Conservation (phyloP, 2,113 vertebrate species). For the Crotalus tigris region DNA sequence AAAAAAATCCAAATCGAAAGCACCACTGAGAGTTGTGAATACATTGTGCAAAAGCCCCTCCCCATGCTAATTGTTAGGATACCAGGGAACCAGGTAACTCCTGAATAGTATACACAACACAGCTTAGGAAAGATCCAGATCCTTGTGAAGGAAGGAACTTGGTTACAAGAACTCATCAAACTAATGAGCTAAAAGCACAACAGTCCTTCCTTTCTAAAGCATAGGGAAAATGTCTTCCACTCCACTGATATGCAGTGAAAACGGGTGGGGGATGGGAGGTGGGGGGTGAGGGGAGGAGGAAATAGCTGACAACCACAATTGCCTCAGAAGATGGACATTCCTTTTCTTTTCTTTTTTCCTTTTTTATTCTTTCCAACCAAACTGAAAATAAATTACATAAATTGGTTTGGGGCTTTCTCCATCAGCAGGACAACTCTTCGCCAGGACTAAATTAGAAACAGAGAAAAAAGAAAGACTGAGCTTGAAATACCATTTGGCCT, state of each 20-base stretch:
- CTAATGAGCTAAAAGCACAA: background rate
- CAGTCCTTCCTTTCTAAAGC: background rate
- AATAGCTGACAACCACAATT: background rate
- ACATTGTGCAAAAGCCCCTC: background rate
- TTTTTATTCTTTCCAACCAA: background rate
- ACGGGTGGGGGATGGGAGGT: too few species aligned
- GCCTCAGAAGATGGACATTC: background rate
- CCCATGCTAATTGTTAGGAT: background rate
- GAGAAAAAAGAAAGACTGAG: background rate
- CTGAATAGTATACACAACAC: background rate
- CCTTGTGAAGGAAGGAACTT: background rate
- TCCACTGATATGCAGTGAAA: background rate
- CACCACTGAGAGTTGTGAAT: too few species aligned
- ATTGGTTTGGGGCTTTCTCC: background rate
- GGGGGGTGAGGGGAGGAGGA: background rate
- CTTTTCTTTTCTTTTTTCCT: background rate
- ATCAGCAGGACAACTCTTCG: background rate
- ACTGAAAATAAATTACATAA: background rate
- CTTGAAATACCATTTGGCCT: background rate
- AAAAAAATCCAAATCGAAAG: background rate
- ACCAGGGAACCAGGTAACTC: background rate
- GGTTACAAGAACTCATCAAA: background rate
- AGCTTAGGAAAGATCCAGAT: background rate
- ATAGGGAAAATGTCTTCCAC: too few species aligned
- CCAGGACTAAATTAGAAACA: background rate